Evolutionary conservation across 1,140 invertebrate species (phyloP).

Genomic region (Delia radicum): DNA sequence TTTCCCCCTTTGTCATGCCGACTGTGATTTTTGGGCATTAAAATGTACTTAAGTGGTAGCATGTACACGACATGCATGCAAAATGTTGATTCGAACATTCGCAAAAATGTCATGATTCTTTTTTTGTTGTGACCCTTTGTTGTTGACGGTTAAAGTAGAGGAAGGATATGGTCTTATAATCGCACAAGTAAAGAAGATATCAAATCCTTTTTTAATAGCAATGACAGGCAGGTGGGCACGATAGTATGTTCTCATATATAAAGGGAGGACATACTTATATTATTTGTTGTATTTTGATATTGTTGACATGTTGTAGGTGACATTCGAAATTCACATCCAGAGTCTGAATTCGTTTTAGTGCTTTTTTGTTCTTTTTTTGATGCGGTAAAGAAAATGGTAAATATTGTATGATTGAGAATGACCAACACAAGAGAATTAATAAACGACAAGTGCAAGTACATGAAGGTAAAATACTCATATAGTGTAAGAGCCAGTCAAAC

Average conservation of each 20-base stretch:
- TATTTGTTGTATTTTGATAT: conserved; percentile 3
- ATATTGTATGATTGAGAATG: conserved; percentile 21
- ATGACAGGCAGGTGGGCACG: neutral
- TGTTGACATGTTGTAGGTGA: conserved; percentile 7
- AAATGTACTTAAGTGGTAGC: conserved; percentile 16
- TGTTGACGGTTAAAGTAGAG: neutral
- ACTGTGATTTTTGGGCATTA: conserved; percentile 21
- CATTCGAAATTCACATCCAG: neutral
- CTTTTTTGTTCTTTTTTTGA: neutral
- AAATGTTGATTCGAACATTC: conserved; percentile 1
- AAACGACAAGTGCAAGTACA: neutral
- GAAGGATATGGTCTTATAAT: neutral
- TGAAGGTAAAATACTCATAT: neutral
- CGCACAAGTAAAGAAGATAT: neutral
- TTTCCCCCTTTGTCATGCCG: neutral
- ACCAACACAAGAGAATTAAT: conserved; percentile 19
- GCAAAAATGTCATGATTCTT: conserved; percentile 4
- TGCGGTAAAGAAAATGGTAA: conserved; percentile 4
- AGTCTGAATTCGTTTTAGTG: neutral
- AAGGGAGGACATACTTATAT: neutral
- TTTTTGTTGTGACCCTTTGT: neutral
- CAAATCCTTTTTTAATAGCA: conserved; percentile 22
- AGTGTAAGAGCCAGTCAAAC: neutral
- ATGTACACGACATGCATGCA: conserved; percentile 17
- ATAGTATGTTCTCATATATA: neutral